These are phyloP conservation scores for Pogona vitticeps DNA, from an alignment of 2,113 vertebrate genomes.

Conservation along the genomic window DNA sequence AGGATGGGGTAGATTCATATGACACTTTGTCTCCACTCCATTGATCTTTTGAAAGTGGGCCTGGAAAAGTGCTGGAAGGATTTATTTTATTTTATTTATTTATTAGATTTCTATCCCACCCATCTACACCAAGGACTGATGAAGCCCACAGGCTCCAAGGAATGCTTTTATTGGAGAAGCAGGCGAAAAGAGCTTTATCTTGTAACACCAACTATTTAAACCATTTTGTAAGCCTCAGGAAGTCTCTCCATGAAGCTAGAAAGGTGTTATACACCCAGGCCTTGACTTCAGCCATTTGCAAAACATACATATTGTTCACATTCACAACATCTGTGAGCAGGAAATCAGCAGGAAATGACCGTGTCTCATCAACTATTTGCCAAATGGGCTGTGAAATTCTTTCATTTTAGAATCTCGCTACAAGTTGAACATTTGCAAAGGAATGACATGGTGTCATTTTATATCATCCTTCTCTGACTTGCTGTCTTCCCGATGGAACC, in stretches of 20 bases:
- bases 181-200: conserved; percentile 46
- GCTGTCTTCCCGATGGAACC: background rate
- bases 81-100: too few species aligned
- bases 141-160: conserved; percentile 36
- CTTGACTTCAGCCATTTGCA: conserved; percentile 43
- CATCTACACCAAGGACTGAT: too few species aligned
- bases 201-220: conserved; percentile 55
- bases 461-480: background rate
- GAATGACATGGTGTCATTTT: conserved; percentile 12
- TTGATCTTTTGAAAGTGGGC: conserved; percentile 58
- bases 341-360: conserved; percentile 69
- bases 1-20: background rate
- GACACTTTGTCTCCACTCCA: conserved; percentile 28
- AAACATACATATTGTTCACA: conserved; percentile 48
- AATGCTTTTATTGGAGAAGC: conserved; percentile 63
- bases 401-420: conserved; percentile 62
- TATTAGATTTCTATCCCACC: too few species aligned
- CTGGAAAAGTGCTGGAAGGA: conserved; percentile 51
- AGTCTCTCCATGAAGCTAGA: conserved; percentile 42
- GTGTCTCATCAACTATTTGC: conserved; percentile 61
- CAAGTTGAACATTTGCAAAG: conserved; percentile 50
- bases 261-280: conserved; percentile 44
- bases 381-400: conserved; percentile 41
- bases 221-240: conserved; percentile 44
- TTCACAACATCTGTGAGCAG: conserved; percentile 56